Percentiles rank a stretch among this genome's conserved stretches.
phyloP scores from a whole-genome alignment of 2,113 vertebrate species.

The Choloepus hoffmanni region DNA sequence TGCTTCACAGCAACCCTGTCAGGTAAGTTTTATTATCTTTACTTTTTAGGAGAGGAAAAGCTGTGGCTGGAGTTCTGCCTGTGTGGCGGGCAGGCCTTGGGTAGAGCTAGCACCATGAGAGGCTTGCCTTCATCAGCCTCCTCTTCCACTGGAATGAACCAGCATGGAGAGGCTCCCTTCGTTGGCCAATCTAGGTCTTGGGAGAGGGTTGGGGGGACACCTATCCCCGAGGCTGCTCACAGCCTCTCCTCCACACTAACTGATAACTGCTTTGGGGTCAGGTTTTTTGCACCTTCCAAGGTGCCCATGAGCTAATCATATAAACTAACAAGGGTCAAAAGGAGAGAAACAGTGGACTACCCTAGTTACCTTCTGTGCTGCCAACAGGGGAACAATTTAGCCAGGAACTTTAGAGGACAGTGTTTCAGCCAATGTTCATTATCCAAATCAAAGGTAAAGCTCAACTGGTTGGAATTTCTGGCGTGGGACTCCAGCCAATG shows the following conservation, averaged over 20 bases:
- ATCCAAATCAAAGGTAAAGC: background rate
- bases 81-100: rapidly evolving
- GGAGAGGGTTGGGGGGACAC: background rate
- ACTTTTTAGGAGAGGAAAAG: background rate
- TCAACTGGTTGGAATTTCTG: background rate
- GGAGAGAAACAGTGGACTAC: rapidly evolving
- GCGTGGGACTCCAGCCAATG: background rate
- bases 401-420: background rate
- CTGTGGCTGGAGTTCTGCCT: rapidly evolving
- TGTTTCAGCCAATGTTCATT: background rate
- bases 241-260: too few relatives aligned
- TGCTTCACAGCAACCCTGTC: background rate
- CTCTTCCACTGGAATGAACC: rapidly evolving
- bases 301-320: background rate
- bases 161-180: background rate
- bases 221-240: rapidly evolving
- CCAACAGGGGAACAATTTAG: background rate
- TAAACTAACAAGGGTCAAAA: background rate
- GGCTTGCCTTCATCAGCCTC: too few relatives aligned
- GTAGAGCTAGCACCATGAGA: background rate
- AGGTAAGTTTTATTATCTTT: background rate
- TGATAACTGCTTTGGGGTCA: background rate
- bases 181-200: background rate
- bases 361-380: background rate
- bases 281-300: background rate